Evolutionary conservation across 2,888 invertebrate genomes (phyloP).

Genomic region (Bombylius discolor): DNA sequence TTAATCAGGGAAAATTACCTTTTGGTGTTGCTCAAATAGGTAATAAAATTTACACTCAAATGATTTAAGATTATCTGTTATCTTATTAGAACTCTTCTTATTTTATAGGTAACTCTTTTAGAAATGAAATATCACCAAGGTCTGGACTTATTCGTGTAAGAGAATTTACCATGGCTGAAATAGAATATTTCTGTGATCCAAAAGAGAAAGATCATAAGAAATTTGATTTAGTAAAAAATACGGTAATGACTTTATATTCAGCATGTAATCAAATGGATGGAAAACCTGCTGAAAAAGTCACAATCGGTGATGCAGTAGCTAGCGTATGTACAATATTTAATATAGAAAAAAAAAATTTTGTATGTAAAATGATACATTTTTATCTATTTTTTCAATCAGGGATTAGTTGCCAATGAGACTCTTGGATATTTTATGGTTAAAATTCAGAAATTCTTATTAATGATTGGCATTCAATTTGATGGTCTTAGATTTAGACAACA

Average conservation of each 20-base stretch:
- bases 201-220: conserved; percentile 76
- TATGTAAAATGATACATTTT: not conserved
- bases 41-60: not conserved
- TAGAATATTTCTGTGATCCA: conserved; percentile 98
- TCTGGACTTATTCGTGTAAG: conserved; percentile 90
- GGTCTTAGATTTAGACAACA: conserved; percentile 93
- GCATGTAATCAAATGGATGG: conserved; percentile 98
- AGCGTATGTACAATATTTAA: conserved; percentile 34
- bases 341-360: not conserved
- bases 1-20: conserved; percentile 90
- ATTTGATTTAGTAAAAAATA: conserved; percentile 64
- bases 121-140: conserved; percentile 98
- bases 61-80: too few species aligned
- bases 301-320: conserved; percentile 81
- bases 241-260: conserved; percentile 74
- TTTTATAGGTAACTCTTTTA: conserved; percentile 59
- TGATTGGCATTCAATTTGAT: conserved; percentile 74
- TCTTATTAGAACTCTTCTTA: conserved; percentile 21
- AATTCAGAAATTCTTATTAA: conserved; percentile 77
- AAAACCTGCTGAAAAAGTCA: conserved; percentile 59
- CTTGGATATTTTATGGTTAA: conserved; percentile 96
- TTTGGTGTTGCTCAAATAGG: conserved; percentile 99
- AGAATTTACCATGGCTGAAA: conserved; percentile 99
- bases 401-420: conserved; percentile 90
- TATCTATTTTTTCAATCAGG: conserved; percentile 28